phyloP scores from a whole-genome alignment of 1,140 invertebrate species.

The Aphaenogaster ashmeadi region DNA sequence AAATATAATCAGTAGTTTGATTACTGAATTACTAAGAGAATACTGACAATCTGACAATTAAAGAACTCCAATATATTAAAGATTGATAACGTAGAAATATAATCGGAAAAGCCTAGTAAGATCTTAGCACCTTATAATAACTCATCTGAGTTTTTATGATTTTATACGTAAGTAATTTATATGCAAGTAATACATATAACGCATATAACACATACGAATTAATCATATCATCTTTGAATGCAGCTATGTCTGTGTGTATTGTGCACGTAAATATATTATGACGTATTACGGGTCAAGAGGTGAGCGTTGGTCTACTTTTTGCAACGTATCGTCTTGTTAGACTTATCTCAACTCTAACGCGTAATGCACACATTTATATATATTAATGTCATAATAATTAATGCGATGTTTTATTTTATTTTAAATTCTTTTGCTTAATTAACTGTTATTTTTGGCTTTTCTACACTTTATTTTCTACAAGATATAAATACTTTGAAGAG shows the following conservation, averaged over 20 bases:
- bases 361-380: neutral
- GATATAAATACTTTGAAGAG: neutral
- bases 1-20: neutral
- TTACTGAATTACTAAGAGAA: slow-evolving; percentile 5
- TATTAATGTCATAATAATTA: neutral
- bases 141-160: neutral
- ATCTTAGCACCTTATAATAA: neutral
- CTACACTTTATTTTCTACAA: neutral
- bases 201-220: neutral
- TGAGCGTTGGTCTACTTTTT: slow-evolving; percentile 30
- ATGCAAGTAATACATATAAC: neutral
- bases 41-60: neutral
- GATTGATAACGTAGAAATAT: neutral
- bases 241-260: neutral
- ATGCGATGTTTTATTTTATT: neutral
- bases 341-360: neutral
- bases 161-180: neutral
- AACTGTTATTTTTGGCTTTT: neutral
- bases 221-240: neutral
- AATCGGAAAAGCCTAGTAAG: neutral
- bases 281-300: slow-evolving; percentile 13
- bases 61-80: neutral
- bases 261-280: neutral
- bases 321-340: neutral
- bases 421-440: neutral